These are phyloP conservation scores for Protobothrops flavoviridis DNA, from an alignment of 2,113 vertebrate genomes.

Conservation along the genomic window DNA sequence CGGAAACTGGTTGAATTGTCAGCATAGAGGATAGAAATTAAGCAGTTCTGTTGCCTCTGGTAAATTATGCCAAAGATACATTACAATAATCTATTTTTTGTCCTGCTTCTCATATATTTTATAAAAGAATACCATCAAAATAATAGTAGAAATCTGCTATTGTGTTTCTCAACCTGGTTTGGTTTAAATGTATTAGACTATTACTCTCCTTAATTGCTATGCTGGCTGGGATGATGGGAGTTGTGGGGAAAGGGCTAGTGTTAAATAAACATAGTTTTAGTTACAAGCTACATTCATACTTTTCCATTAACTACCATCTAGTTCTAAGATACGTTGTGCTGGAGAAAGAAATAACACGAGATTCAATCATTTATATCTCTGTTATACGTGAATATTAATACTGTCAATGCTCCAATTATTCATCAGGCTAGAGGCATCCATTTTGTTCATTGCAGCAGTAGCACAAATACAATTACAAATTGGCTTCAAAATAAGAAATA, in stretches of 20 bases:
- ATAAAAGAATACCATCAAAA: background rate
- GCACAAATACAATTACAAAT: conserved; percentile 60
- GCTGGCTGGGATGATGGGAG: background rate
- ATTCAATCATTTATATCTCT: conserved; percentile 31
- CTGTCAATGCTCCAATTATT: conserved; percentile 6
- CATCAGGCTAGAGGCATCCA: conserved; percentile 19
- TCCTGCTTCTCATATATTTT: background rate
- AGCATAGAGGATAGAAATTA: background rate
- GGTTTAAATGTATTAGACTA: too few relatives aligned
- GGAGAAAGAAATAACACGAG: conserved; percentile 38
- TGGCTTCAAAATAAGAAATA: conserved; percentile 63
- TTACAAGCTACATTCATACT: background rate
- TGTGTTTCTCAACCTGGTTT: background rate
- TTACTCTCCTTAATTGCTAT: background rate
- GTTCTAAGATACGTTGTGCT: background rate
- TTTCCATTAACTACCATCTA: background rate
- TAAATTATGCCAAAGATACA: background rate
- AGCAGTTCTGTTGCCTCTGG: background rate
- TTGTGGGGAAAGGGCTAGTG: background rate
- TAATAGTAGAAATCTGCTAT: background rate
- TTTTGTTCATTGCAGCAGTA: conserved; percentile 12
- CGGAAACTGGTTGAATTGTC: background rate
- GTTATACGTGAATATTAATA: conserved; percentile 9
- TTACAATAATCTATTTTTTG: background rate
- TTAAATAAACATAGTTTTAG: background rate